Conservation (phyloP, 2,888 invertebrate genomes). For the Drosophila cracens region DNA sequence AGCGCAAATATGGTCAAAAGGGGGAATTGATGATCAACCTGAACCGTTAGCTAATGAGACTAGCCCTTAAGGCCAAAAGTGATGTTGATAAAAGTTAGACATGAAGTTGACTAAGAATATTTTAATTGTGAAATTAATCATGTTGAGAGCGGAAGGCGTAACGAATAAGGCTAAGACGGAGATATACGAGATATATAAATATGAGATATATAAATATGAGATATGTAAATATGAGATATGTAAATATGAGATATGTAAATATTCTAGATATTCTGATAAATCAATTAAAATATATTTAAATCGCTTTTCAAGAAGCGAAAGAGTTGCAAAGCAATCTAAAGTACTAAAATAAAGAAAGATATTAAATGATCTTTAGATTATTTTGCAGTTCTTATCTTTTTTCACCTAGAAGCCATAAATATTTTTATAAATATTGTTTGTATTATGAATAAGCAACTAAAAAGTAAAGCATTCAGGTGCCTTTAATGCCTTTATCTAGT, state of each 20-base stretch:
- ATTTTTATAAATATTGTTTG: background rate
- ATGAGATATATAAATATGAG: too few relatives aligned
- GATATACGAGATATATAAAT: too few relatives aligned
- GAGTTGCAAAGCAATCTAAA: background rate
- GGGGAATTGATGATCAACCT: background rate
- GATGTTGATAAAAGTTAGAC: background rate
- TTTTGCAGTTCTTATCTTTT: accelerated
- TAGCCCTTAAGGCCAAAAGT: background rate
- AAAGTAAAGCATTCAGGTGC: background rate
- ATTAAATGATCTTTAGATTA: accelerated
- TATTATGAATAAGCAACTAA: background rate
- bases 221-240: too few relatives aligned
- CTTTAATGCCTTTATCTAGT: background rate
- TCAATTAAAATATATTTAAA: background rate
- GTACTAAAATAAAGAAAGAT: background rate
- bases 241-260: too few relatives aligned
- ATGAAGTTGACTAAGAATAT: background rate
- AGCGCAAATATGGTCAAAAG: background rate
- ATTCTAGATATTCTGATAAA: too few relatives aligned
- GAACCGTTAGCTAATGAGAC: slow-evolving; percentile 4
- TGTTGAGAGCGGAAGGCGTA: background rate
- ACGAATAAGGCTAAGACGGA: background rate
- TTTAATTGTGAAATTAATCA: background rate
- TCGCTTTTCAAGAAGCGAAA: background rate
- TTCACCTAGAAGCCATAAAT: accelerated